These are phyloP conservation scores for Lumbricus terrestris DNA, from an alignment of 2,888 invertebrate genomes.

Conservation along the genomic window DNA sequence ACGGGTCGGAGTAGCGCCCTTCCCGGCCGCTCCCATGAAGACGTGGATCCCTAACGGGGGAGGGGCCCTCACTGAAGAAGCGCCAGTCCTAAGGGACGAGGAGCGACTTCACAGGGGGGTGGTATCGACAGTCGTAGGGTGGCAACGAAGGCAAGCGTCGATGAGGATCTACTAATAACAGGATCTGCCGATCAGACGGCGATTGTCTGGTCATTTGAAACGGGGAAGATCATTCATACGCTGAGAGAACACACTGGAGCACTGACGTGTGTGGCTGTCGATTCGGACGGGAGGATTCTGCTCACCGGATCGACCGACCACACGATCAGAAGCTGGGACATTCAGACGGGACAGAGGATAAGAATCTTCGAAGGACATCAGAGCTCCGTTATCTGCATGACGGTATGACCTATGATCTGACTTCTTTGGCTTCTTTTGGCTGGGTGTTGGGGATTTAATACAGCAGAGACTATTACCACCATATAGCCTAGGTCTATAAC, in stretches of 20 bases:
- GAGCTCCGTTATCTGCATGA: conserved; percentile 59
- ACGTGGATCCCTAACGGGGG: no score
- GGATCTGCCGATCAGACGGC: conserved; percentile 59
- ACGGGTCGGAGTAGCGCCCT: no score
- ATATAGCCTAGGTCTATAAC: no score
- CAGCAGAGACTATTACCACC: not conserved
- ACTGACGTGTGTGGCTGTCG: conserved; percentile 61
- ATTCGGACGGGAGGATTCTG: conserved; percentile 54
- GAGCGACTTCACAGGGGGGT: no score
- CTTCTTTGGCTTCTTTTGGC: not conserved
- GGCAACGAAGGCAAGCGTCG: not conserved
- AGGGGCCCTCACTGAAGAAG: no score
- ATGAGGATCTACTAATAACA: conserved; percentile 55
- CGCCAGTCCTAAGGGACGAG: no score
- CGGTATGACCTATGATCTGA: conserved; percentile 47
- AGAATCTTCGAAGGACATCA: conserved; percentile 60
- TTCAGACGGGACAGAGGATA: conserved; percentile 57
- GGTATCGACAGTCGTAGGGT: no score
- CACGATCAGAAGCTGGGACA: conserved; percentile 60
- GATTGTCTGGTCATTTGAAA: conserved; percentile 59
- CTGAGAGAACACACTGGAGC: conserved; percentile 61
- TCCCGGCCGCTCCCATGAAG: no score
- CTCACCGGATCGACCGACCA: conserved; percentile 62
- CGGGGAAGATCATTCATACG: conserved; percentile 54
- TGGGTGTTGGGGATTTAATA: not conserved